phyloP scores from a whole-genome alignment of 2,113 vertebrate genomes.

The Carollia perspicillata region DNA sequence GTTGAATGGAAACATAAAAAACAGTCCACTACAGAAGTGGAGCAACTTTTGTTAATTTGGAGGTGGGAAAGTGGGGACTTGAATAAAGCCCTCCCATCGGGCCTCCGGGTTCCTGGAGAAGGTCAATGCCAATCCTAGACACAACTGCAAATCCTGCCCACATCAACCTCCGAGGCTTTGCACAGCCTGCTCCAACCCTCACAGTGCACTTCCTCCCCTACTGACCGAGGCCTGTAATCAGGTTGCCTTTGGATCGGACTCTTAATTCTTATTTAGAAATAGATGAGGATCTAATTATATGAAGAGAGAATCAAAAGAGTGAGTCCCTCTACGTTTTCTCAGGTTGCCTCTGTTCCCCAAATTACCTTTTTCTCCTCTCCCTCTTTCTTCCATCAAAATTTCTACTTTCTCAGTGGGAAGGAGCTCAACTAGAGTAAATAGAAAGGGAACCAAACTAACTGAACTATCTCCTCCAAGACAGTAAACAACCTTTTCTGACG shows the following conservation, averaged over 20 bases:
- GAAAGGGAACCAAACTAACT: background rate
- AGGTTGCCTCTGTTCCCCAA: background rate
- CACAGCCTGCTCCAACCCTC: background rate
- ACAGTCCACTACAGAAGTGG: background rate
- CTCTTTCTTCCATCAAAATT: background rate
- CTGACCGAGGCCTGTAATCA: background rate
- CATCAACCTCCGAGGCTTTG: background rate
- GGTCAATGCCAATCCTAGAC: background rate
- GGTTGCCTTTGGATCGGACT: background rate
- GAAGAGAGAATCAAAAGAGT: background rate
- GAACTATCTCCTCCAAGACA: background rate
- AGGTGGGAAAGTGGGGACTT: background rate
- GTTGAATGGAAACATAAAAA: background rate
- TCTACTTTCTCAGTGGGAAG: background rate
- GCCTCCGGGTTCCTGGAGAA: background rate
- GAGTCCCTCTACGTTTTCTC: background rate
- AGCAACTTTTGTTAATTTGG: background rate
- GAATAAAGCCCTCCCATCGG: background rate
- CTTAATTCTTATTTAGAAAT: slow-evolving; percentile 28
- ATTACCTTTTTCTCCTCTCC: background rate
- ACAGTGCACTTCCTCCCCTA: background rate
- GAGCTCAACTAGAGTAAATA: background rate
- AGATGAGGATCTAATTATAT: background rate
- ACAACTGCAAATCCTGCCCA: background rate
- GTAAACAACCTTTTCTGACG: background rate